A percentile compares a stretch with the other conserved stretches of the same genome.
Evolutionary conservation across 2,888 invertebrate genomes (phyloP).

Genomic region (Lottia gigantea): DNA sequence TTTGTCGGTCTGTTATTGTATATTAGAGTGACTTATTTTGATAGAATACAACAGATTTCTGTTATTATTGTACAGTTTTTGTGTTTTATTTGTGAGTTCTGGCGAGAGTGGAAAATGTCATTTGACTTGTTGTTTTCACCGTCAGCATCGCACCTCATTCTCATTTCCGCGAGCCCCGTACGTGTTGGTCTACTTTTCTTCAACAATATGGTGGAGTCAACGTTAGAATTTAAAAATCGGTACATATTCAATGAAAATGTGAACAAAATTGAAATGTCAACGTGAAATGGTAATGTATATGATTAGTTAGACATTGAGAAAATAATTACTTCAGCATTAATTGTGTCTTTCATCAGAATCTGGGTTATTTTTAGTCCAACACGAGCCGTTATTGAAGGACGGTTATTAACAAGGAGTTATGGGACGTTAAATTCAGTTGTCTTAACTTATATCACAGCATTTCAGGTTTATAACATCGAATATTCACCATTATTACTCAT

Average conservation of each 20-base stretch:
- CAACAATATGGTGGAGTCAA: neutral
- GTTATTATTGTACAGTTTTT: neutral
- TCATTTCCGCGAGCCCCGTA: neutral
- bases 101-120: neutral
- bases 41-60: neutral
- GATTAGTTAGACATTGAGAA: neutral
- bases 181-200: neutral
- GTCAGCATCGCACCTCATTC: slow-evolving; percentile 4
- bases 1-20: neutral
- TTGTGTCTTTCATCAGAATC: neutral
- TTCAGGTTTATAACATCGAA: too few relatives aligned
- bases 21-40: neutral
- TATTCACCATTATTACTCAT: too few relatives aligned
- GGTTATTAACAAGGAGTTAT: too few relatives aligned
- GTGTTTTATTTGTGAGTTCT: neutral
- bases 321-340: neutral
- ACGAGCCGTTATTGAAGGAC: too few relatives aligned
- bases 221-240: neutral
- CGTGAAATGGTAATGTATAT: neutral
- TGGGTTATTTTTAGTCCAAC: neutral
- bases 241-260: neutral
- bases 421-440: too few relatives aligned
- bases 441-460: too few relatives aligned
- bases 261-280: neutral
- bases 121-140: neutral